Evolutionary conservation across 2,797 vertebrate genomes (phyloP), one percentile per base, ranked within the genome.

Genomic region (Chromobotia macracanthus): DNA sequence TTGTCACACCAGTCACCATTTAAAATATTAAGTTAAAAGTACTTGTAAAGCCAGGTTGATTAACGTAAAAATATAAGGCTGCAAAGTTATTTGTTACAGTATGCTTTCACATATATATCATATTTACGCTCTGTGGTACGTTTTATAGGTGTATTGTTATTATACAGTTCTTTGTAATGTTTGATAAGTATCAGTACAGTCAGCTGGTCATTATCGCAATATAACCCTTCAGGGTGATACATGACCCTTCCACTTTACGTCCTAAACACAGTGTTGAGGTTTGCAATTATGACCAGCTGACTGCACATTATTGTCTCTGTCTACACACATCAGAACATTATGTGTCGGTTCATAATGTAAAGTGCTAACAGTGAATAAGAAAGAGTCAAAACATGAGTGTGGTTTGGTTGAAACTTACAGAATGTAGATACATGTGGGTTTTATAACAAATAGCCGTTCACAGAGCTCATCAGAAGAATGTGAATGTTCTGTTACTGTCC

Each of bases 341-440:
- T 50, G 46, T 55, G n/a, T 55, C n/a, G n/a, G 3, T 19, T 64
- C 16, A 63, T 50, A 58, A 50, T n/a, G 4, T 51, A 76, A 23
- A 65, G 58, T 44, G 7, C 23, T 66, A 41, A 46, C 13, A 18
- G 16, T 28, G 3, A 65, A 5, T 5, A 19, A 16, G 11, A n/a
- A 61, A 63, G 35, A 44, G 71, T 70, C 31, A 9, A n/a, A n/a
- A n/a, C n/a, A n/a, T n/a, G 53, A 44, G 23, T 25, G 61, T 16
- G 44, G 72, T 53, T 74, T 68, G 41, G 11, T 68, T 28, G 21
- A 56, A 53, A 21, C 2, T 0, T 51, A 56, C 16, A 65, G 68
- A 51, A 63, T 51, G 66, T 60, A 70, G 55, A 77, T 70, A 69
- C 56, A n/a, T 38, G 41, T 77, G 51, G 41, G 51, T 65, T 38